Conservation (phyloP, 2,888 invertebrate genomes). For the Polia nebulosa region DNA sequence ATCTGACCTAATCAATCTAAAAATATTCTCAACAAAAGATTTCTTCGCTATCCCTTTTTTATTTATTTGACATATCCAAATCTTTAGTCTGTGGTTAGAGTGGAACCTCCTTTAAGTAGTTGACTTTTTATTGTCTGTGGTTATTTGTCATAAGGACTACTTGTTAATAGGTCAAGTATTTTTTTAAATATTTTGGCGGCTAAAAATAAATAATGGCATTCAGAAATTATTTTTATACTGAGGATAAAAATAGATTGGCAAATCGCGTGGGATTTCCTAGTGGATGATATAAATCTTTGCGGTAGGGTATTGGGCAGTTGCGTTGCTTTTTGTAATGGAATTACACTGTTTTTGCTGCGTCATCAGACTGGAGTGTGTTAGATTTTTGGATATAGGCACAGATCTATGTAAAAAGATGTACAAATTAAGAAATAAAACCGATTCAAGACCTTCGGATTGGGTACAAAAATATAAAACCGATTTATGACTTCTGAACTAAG, state of each 20-base stretch:
- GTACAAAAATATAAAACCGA: no score
- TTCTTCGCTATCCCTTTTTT: conserved; percentile 23
- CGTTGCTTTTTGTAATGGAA: conserved; percentile 26
- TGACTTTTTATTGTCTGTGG: conserved; percentile 38
- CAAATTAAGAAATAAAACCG: no score
- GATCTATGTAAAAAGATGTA: no score
- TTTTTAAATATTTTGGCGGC: conserved; percentile 6
- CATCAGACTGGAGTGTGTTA: neutral
- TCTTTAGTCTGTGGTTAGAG: conserved; percentile 45
- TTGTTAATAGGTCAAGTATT: conserved; percentile 1
- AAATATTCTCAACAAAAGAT: conserved; percentile 58
- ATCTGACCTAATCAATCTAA: conserved; percentile 55
- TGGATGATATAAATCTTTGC: conserved; percentile 1
- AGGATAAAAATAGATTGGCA: conserved; percentile 14
- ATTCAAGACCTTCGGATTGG: no score
- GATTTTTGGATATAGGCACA: neutral
- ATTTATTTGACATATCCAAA: conserved; percentile 42
- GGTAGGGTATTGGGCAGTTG: neutral
- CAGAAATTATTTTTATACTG: conserved; percentile 11
- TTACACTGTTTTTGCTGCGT: conserved; percentile 11
- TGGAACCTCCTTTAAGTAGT: conserved; percentile 17
- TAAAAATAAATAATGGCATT: conserved; percentile 16
- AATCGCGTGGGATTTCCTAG: conserved; percentile 9
- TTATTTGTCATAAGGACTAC: neutral
- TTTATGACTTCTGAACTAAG: no score